A percentile compares a stretch with the other conserved stretches of the same genome.
phyloP scores from a whole-genome alignment of 2,797 vertebrate genomes.

The Fundulus diaphanus region DNA sequence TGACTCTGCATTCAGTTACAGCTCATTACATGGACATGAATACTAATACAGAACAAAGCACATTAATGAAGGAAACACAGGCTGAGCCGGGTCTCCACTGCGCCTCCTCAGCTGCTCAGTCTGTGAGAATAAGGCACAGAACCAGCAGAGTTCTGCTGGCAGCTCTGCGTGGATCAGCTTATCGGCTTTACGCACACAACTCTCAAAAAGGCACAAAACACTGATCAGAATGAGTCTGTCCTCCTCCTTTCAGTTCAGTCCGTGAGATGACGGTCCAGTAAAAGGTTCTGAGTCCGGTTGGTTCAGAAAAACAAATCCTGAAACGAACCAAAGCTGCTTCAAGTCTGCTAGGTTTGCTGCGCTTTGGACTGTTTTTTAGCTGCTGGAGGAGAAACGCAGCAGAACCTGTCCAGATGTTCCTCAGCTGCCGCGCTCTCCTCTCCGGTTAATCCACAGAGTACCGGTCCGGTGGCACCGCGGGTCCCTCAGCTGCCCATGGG shows the following conservation, averaged over 20 bases:
- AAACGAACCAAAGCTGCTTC: background rate
- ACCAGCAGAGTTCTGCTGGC: constrained; percentile 53
- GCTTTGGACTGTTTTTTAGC: background rate
- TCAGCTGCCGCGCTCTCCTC: no score
- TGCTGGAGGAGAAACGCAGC: constrained; percentile 2
- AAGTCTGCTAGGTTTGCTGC: background rate
- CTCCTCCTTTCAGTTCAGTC: background rate
- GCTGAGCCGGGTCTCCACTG: no score
- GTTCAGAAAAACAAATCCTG: constrained; percentile 6
- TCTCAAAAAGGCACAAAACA: constrained; percentile 71
- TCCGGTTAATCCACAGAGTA: background rate
- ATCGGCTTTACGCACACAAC: constrained; percentile 61
- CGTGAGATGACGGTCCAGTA: background rate
- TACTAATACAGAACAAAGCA: background rate
- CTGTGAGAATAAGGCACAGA: constrained; percentile 61
- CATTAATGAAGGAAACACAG: constrained; percentile 16
- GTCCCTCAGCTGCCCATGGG: constrained; percentile 88
- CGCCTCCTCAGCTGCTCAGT: constrained; percentile 63
- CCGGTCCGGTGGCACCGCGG: background rate
- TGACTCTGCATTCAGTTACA: background rate
- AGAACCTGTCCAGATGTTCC: background rate
- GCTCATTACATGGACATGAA: background rate
- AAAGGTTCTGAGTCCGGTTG: background rate
- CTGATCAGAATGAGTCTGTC: background rate
- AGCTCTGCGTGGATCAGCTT: constrained; percentile 68